A percentile compares a stretch with the other conserved stretches of the same genome.
Conservation (phyloP, 2,113 vertebrate genomes). For the Nothobranchius kuhntae region DNA sequence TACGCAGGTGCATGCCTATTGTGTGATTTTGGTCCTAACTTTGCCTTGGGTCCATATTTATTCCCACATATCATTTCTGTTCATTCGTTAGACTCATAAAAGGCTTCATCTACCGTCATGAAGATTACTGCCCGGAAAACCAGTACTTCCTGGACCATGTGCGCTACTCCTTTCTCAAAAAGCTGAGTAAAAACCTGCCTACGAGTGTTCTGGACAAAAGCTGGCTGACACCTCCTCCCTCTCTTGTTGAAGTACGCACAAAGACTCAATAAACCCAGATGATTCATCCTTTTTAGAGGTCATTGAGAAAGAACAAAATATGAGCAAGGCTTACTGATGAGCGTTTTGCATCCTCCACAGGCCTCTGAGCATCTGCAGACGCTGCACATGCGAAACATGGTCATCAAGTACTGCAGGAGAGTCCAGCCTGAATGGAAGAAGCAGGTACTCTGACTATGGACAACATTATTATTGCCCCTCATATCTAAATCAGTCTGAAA, state of each 20-base stretch:
- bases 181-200: constrained; percentile 86
- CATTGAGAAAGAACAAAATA: too few relatives aligned
- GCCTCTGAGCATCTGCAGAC: constrained; percentile 85
- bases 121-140: constrained; percentile 88
- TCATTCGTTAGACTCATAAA: constrained; percentile 84
- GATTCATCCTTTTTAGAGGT: not conserved
- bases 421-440: constrained; percentile 96
- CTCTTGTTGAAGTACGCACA: constrained; percentile 82
- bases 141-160: constrained; percentile 93
- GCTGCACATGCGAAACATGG: constrained; percentile 91
- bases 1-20: constrained; percentile 83
- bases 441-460: constrained; percentile 80
- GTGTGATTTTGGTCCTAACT: not conserved
- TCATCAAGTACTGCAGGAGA: constrained; percentile 89
- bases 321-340: not conserved
- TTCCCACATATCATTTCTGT: not conserved
- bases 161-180: constrained; percentile 91
- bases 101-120: constrained; percentile 92
- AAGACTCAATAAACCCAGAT: not conserved
- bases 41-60: not conserved
- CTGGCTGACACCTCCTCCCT: constrained; percentile 89
- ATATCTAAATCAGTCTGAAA: not conserved
- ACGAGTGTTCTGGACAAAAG: constrained; percentile 88
- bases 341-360: constrained; percentile 65
- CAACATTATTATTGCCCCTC: not conserved